Conservation (phyloP, 2,113 vertebrate species). For the Eurystomus gularis region DNA sequence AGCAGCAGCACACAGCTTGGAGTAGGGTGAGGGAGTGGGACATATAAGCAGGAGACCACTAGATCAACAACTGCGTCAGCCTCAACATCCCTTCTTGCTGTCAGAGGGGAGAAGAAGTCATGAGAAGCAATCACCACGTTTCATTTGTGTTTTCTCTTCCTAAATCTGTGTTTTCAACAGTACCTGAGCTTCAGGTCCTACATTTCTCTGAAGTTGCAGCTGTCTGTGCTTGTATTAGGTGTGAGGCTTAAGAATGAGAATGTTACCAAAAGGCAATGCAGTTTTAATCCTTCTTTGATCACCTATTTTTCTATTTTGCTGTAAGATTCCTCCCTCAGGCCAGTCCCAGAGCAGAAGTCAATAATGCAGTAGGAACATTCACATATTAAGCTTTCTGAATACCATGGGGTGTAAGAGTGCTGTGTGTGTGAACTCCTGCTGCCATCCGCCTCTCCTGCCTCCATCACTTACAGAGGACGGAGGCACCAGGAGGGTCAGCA, state of each 20-base stretch:
- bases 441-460: background rate
- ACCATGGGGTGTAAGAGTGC: background rate
- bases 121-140: background rate
- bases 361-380: background rate
- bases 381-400: background rate
- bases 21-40: background rate
- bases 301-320: background rate
- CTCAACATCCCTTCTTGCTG: background rate
- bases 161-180: background rate
- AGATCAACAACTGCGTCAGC: background rate
- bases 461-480: fast-evolving
- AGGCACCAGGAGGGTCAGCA: background rate
- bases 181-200: background rate
- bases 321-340: background rate
- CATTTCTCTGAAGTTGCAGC: background rate
- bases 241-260: background rate
- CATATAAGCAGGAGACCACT: background rate
- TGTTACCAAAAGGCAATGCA: background rate
- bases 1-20: background rate
- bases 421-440: background rate
- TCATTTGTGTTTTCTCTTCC: background rate
- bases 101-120: background rate
- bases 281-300: background rate
- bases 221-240: background rate
- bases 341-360: conserved; percentile 1